Conservation (phyloP, 1,140 invertebrate genomes). For the Aphis craccivora region DNA sequence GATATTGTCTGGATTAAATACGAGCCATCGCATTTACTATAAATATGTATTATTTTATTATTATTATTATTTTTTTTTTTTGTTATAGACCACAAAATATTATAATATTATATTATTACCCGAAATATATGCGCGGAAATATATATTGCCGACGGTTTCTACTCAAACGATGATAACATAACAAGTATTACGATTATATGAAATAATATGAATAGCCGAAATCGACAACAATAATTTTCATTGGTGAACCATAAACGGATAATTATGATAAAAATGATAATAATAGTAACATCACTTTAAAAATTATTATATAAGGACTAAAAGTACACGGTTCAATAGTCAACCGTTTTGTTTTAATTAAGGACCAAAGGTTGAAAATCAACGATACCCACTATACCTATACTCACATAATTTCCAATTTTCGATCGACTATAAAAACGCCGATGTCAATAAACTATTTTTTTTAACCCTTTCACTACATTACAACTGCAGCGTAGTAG, state of each 20-base stretch:
- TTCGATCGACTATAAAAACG: neutral
- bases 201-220: neutral
- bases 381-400: no score
- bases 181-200: neutral
- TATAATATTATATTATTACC: neutral
- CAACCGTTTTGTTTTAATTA: neutral
- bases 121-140: neutral
- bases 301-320: neutral
- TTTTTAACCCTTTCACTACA: neutral
- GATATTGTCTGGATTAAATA: neutral
- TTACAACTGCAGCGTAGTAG: neutral
- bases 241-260: neutral
- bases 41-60: neutral
- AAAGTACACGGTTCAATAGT: neutral
- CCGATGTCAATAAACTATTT: neutral
- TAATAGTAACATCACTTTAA: neutral
- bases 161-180: neutral
- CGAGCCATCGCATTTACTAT: neutral
- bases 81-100: neutral
- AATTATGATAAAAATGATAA: neutral
- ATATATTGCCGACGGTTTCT: neutral
- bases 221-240: neutral
- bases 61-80: neutral
- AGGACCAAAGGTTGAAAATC: neutral
- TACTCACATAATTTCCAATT: neutral